Evolutionary conservation across 2,888 invertebrate genomes (phyloP).

Genomic region (Micropterix aruncella): DNA sequence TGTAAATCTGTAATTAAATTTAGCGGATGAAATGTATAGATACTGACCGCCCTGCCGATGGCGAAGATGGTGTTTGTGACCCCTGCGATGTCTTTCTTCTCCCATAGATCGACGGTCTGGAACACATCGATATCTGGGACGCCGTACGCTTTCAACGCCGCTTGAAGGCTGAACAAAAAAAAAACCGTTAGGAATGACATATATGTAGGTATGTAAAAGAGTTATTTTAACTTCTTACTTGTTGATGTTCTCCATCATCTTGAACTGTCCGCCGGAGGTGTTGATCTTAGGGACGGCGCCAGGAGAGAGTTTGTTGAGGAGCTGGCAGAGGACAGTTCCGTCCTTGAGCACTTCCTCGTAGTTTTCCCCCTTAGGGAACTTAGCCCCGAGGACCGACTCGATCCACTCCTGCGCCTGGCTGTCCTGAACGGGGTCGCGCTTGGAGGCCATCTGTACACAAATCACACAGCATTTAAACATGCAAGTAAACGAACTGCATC

Average conservation of each 20-base stretch:
- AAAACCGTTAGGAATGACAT: no score
- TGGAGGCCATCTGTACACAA: conserved; percentile 60
- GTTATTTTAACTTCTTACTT: no score
- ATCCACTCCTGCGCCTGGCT: conserved; percentile 89
- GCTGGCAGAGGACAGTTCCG: conserved; percentile 81
- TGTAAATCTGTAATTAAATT: no score
- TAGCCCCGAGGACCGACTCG: conserved; percentile 71
- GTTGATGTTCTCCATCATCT: conserved; percentile 99
- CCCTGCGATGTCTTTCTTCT: conserved; percentile 80
- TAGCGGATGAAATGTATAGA: no score
- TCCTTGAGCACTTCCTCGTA: conserved; percentile 88
- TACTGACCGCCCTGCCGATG: conserved; percentile 67
- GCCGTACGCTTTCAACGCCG: conserved; percentile 75
- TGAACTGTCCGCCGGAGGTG: conserved; percentile 91
- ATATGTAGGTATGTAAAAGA: no score
- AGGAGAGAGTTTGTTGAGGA: conserved; percentile 89
- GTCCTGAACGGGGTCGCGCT: conserved; percentile 71
- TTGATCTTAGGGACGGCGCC: conserved; percentile 85
- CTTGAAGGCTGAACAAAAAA: conserved; percentile 52
- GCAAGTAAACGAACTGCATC: no score
- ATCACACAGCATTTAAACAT: conserved; percentile 7
- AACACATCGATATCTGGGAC: conserved; percentile 85
- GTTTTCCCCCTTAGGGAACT: conserved; percentile 66
- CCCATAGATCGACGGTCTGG: conserved; percentile 95
- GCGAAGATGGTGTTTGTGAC: conserved; percentile 78